phyloP scores from a whole-genome alignment of 2,113 vertebrate genomes.

The Charina bottae region DNA sequence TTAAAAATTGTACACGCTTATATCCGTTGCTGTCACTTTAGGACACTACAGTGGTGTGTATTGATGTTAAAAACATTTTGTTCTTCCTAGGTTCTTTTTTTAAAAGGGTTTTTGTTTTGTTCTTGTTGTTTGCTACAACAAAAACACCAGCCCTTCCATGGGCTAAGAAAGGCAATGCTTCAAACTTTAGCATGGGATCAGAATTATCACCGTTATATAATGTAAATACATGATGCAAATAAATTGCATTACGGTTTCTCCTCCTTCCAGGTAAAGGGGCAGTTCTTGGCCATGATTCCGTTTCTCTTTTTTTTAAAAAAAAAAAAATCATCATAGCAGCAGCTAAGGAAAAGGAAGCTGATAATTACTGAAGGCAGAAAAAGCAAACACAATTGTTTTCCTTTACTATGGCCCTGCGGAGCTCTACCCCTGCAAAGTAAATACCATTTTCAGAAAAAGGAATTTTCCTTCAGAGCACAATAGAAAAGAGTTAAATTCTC shows the following conservation, averaged over 20 bases:
- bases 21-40: slow-evolving; percentile 5
- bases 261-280: background rate
- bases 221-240: background rate
- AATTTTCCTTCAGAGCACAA: background rate
- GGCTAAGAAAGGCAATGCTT: background rate
- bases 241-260: background rate
- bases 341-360: background rate
- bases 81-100: background rate
- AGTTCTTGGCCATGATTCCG: background rate
- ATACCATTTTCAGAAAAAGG: background rate
- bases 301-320: background rate
- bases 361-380: background rate
- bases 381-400: background rate
- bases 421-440: background rate
- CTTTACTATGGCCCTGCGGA: background rate
- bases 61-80: background rate
- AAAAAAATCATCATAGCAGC: background rate
- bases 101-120: background rate
- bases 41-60: background rate
- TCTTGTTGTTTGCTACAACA: background rate
- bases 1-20: background rate
- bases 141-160: background rate
- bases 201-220: background rate
- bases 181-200: background rate
- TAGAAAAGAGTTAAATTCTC: background rate